Percentiles rank a stretch among this genome's conserved stretches.
These are phyloP conservation scores for Notamacropus eugenii DNA, from an alignment of 2,797 vertebrate genomes.

Conservation along the genomic window DNA sequence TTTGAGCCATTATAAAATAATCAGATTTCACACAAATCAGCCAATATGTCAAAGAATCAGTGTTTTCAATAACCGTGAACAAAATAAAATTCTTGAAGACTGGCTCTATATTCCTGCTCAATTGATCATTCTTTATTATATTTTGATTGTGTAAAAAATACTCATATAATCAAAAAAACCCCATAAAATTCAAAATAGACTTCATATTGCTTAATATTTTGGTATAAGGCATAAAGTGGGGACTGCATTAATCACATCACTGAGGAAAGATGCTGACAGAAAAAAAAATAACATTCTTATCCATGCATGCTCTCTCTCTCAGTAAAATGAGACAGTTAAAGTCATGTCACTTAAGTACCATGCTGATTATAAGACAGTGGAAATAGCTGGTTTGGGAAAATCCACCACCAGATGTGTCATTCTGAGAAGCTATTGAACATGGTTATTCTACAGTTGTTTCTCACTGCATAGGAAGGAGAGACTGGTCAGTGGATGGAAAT, in stretches of 20 bases:
- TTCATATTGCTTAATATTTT: not conserved
- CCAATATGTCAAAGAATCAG: not conserved
- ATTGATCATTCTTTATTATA: not conserved
- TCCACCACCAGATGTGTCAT: not conserved
- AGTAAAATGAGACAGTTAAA: not conserved
- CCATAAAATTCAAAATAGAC: not conserved
- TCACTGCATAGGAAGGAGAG: not conserved
- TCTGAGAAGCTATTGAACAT: not conserved
- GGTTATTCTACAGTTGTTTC: not conserved
- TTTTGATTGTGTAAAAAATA: not conserved
- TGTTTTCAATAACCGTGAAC: not conserved
- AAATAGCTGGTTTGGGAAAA: not conserved
- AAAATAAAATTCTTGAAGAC: not conserved
- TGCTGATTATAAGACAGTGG: not conserved
- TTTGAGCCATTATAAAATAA: not conserved
- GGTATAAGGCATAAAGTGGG: too few relatives aligned
- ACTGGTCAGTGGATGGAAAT: not conserved
- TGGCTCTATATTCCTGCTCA: not conserved
- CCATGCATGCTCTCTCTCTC: not conserved
- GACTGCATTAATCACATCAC: not conserved
- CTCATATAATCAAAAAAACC: too few relatives aligned
- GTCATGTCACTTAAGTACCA: not conserved
- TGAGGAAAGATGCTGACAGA: not conserved
- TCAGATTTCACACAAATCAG: not conserved
- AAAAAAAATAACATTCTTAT: not conserved